A percentile compares a stretch with the other conserved stretches of the same genome.
These are phyloP conservation scores for Ormyrus nitidulus DNA, from an alignment of 2,888 invertebrate genomes.

Conservation along the genomic window DNA sequence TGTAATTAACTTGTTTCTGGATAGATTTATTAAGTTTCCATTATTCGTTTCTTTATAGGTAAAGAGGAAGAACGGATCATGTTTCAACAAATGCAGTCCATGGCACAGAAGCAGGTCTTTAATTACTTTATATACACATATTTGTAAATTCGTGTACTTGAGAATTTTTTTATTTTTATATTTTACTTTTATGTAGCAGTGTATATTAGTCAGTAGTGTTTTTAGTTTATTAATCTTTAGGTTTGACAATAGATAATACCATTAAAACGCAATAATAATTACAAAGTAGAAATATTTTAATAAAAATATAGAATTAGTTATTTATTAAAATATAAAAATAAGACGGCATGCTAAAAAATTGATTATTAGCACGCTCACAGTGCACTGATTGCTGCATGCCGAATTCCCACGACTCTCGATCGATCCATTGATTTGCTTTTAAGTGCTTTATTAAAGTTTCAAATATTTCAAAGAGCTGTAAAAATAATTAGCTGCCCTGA, in stretches of 20 bases:
- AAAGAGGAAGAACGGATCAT: slow-evolving; percentile 97
- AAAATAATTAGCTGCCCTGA: no score
- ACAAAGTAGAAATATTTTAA: not conserved
- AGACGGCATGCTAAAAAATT: not conserved
- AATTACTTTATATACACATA: slow-evolving; percentile 33
- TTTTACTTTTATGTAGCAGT: slow-evolving; percentile 3
- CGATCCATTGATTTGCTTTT: slow-evolving; percentile 6
- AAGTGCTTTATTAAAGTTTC: no score
- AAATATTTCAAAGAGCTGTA: no score
- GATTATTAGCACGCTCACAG: not conserved
- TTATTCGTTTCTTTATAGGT: slow-evolving; percentile 81
- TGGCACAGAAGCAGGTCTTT: slow-evolving; percentile 96
- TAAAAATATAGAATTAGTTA: not conserved
- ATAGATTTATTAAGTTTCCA: not conserved
- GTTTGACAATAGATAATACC: no score
- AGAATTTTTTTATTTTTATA: slow-evolving; percentile 13
- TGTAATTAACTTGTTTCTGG: not conserved
- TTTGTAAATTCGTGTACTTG: slow-evolving; percentile 2
- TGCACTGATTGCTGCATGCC: slow-evolving; percentile 17
- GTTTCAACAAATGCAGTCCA: slow-evolving; percentile 97
- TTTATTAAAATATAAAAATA: not conserved
- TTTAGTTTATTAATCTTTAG: not conserved
- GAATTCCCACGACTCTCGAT: slow-evolving; percentile 25
- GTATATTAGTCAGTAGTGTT: not conserved
- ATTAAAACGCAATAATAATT: no score